Percentiles rank a stretch among this genome's conserved stretches.
Conservation (phyloP, 2,113 vertebrate species). For the Protobothrops mucrosquamatus region DNA sequence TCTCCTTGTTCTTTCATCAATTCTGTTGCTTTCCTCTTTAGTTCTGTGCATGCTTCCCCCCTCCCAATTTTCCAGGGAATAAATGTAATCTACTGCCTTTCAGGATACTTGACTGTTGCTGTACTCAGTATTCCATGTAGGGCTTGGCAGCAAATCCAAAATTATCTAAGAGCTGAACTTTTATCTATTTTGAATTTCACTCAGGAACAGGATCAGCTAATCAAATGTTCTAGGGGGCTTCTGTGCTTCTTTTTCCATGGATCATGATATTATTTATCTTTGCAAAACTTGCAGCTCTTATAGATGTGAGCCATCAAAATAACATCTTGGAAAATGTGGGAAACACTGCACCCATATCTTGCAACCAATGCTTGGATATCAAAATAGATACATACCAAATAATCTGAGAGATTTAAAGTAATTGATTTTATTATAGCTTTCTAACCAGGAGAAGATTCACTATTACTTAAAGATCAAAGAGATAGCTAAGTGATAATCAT, state of each 20-base stretch:
- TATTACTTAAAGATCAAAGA: background rate
- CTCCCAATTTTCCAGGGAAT: too few relatives aligned
- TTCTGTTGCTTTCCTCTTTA: too few relatives aligned
- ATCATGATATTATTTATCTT: background rate
- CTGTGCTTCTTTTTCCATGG: background rate
- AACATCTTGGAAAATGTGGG: background rate
- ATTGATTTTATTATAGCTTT: conserved; percentile 1
- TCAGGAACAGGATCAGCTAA: background rate
- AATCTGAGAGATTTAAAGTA: background rate
- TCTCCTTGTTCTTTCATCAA: too few relatives aligned
- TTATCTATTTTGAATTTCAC: background rate
- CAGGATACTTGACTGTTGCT: too few relatives aligned
- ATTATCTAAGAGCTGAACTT: too few relatives aligned
- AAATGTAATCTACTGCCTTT: too few relatives aligned
- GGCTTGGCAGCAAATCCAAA: too few relatives aligned
- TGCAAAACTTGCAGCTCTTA: background rate
- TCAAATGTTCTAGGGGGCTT: background rate
- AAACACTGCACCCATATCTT: background rate
- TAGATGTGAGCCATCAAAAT: background rate
- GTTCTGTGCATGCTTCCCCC: too few relatives aligned
- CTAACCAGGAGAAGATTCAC: conserved; percentile 1
- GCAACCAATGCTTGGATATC: background rate
- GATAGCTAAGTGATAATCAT: conserved; percentile 18
- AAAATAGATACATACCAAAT: background rate
- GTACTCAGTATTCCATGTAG: too few relatives aligned